Evolutionary conservation across 2,888 invertebrate species (phyloP).

Genomic region (Cheilosia impressa): DNA sequence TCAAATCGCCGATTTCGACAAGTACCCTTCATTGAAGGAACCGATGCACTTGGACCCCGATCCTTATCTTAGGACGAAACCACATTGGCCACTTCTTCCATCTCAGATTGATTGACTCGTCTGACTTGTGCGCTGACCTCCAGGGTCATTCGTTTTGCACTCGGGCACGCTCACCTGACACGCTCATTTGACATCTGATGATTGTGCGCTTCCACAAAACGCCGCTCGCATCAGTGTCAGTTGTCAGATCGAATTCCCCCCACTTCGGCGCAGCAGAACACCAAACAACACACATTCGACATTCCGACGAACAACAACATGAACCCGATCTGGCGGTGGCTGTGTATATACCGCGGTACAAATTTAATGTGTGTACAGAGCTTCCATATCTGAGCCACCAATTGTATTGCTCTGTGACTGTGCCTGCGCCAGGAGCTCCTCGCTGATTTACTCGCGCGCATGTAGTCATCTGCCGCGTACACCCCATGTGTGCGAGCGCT

Average conservation of each 20-base stretch:
- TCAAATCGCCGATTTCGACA: no score
- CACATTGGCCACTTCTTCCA: slow-evolving; percentile 21
- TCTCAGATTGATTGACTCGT: slow-evolving; percentile 57
- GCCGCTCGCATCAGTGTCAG: slow-evolving; percentile 39
- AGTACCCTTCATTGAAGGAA: no score
- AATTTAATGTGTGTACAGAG: slow-evolving; percentile 60
- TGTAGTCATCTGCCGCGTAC: slow-evolving; percentile 31
- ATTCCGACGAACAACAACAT: slow-evolving; percentile 60
- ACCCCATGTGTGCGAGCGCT: slow-evolving; percentile 36
- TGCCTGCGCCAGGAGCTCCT: slow-evolving; percentile 53
- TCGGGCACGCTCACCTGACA: slow-evolving; percentile 33
- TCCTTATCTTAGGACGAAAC: slow-evolving; percentile 2
- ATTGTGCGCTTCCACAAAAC: slow-evolving; percentile 9
- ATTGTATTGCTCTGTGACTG: slow-evolving; percentile 18
- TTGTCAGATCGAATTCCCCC: slow-evolving; percentile 27
- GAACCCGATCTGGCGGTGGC: slow-evolving; percentile 44
- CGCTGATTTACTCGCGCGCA: slow-evolving; percentile 55
- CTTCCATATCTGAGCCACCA: slow-evolving; percentile 55
- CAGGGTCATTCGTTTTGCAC: slow-evolving; percentile 51
- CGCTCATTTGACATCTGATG: neutral
- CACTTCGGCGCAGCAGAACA: slow-evolving; percentile 1
- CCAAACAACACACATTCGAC: slow-evolving; percentile 58
- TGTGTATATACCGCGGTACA: slow-evolving; percentile 32
- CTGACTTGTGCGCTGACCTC: slow-evolving; percentile 52
- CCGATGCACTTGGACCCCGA: no score